A percentile compares a stretch with the other conserved stretches of the same genome.
These are phyloP conservation scores for Misgurnus anguillicaudatus DNA, from an alignment of 2,113 vertebrate species.

Conservation along the genomic window DNA sequence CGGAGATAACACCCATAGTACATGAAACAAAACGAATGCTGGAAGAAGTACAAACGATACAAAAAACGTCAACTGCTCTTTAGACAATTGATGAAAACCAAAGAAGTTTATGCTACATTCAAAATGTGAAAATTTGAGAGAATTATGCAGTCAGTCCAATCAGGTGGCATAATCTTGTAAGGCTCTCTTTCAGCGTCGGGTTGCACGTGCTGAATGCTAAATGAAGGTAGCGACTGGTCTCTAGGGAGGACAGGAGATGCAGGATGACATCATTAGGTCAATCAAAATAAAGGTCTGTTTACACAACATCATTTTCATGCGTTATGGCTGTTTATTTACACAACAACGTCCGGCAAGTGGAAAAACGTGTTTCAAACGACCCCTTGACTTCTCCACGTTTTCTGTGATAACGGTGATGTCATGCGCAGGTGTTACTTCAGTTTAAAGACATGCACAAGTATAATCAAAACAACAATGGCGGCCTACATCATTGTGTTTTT, in stretches of 20 bases:
- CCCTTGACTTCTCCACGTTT: too few species aligned
- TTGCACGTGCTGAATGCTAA: constrained; percentile 50
- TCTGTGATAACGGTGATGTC: too few species aligned
- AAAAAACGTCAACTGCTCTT: not conserved
- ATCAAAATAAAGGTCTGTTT: not conserved
- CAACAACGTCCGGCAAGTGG: too few species aligned
- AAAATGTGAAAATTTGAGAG: constrained; percentile 1
- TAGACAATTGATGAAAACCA: not conserved
- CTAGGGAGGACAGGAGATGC: constrained; percentile 1
- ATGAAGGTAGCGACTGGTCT: constrained; percentile 49
- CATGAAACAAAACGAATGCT: constrained; percentile 1
- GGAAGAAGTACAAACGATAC: not conserved
- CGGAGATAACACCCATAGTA: not conserved
- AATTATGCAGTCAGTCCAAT: constrained; percentile 14
- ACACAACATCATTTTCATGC: too few species aligned
- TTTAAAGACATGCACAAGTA: too few species aligned
- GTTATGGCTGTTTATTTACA: too few species aligned
- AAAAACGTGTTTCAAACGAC: too few species aligned
- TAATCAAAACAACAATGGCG: too few species aligned
- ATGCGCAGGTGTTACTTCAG: too few species aligned
- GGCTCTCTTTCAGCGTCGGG: constrained; percentile 36
- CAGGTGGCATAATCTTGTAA: constrained; percentile 38
- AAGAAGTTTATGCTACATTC: too few species aligned
- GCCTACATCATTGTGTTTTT: too few species aligned
- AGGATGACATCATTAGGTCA: not conserved